Percentiles rank a stretch among this genome's conserved stretches.
phyloP scores from a whole-genome alignment of 2,797 vertebrate species.

The Lateolabrax maculatus region DNA sequence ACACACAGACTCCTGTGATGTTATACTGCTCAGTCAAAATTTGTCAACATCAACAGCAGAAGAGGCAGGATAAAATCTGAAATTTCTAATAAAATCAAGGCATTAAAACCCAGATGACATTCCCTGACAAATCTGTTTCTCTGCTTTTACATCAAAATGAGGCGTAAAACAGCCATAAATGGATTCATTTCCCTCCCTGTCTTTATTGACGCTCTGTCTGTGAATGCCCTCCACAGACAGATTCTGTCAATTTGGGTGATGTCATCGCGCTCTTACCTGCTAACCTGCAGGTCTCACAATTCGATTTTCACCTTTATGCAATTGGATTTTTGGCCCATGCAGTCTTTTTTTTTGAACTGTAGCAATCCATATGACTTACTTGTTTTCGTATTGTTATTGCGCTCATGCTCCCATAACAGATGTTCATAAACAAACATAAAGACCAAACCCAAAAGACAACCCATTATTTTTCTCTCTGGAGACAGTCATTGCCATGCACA shows the following conservation, averaged over 20 bases:
- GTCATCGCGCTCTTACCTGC: constrained; percentile 6
- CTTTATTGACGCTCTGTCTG: not conserved
- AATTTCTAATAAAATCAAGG: constrained; percentile 23
- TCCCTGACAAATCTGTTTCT: constrained; percentile 1
- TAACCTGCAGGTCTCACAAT: not conserved
- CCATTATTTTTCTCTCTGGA: not conserved
- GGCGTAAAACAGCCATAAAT: not conserved
- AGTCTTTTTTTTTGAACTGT: not conserved
- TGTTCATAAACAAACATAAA: constrained; percentile 10
- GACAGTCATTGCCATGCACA: not conserved
- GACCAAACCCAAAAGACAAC: not conserved
- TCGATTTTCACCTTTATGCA: constrained; percentile 12
- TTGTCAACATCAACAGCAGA: constrained; percentile 45
- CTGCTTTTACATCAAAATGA: not conserved
- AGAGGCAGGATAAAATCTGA: not conserved
- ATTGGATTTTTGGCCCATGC: not conserved
- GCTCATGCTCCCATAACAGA: not conserved
- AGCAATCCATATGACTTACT: not conserved
- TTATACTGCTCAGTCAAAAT: constrained; percentile 49
- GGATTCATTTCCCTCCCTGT: not conserved
- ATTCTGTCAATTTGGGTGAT: constrained; percentile 4
- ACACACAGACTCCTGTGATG: constrained; percentile 53
- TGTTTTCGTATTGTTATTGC: not conserved
- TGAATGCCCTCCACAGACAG: not conserved
- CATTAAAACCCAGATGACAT: constrained; percentile 8